Base-by-base conservation (phyloP, 2,888 invertebrate genomes). In the Acanthosepion esculentum region DNA sequence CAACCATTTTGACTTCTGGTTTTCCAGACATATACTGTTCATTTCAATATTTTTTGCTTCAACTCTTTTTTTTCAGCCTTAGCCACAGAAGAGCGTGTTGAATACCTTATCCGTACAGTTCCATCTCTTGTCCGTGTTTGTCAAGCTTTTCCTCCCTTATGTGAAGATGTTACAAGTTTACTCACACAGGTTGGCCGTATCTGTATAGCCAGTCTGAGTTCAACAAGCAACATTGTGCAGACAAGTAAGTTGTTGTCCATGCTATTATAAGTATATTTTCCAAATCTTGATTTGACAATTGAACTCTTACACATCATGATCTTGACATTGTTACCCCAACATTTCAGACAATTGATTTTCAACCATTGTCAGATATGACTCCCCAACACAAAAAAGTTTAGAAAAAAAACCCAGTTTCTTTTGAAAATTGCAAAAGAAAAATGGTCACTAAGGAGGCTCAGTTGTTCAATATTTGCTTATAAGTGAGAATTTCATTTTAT, bases 121-220 rank as follows among this genome's bases (percentile, higher is more conserved):
- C 98, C 99, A 93, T 98, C 99, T 7, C 98, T 99, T 94, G 98
- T 98, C 12, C 98, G 99, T 91, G 98, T 99, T 96, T 98, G 99
- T 96, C 98, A 98, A 95, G 99, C 99, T 0, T 99, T 99, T 97
- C 99, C 99, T 7, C 99, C 99, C 0, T 98, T 99, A 23, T 98
- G 98, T 93, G 99, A 99, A 96, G 99, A 99, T 97, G 98, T 99
- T 33, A 98, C 99, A 0, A 98, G 98, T 41, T 98, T 99, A 53
- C 97, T 99, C 94, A 98, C 99, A 97, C 99, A 99, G 97, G 98
- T 99, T 48, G 99, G 99, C 1, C 98, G 96, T 48, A 96, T 97
- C 91, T 96, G 96, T 94, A 95, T 96, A 53, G 96, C 97, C 6
- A 96, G 97, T 55, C 95, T 97, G 59, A 95, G 97, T 18, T 95